Conservation (phyloP, 2,797 vertebrate species). For the Thamnophis elegans region DNA sequence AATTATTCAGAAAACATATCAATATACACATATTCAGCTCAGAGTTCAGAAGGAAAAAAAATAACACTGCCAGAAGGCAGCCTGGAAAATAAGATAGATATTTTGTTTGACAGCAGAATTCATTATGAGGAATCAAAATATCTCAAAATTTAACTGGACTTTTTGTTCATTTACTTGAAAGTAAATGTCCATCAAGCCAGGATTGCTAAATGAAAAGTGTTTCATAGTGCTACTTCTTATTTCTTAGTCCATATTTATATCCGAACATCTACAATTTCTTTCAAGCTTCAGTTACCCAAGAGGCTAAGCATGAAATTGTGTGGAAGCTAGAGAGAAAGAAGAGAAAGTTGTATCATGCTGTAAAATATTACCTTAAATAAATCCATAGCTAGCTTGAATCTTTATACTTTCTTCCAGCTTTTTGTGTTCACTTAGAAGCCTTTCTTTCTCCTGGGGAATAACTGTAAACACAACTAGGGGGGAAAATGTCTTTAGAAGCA, state of each 20-base stretch:
- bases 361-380: conserved; percentile 18
- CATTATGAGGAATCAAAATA: background rate
- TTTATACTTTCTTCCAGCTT: conserved; percentile 30
- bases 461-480: conserved; percentile 13
- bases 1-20: conserved; percentile 28
- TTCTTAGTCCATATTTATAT: conserved; percentile 4
- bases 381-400: conserved; percentile 19
- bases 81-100: background rate
- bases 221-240: background rate
- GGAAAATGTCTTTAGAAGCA: conserved; percentile 6
- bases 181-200: background rate
- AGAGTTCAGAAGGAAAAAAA: background rate
- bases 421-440: conserved; percentile 27
- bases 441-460: conserved; percentile 31
- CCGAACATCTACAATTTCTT: background rate
- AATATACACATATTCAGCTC: background rate
- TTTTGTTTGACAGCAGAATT: background rate
- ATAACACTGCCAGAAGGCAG: background rate
- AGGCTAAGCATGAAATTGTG: conserved; percentile 28
- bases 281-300: background rate
- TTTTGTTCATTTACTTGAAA: background rate
- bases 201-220: background rate
- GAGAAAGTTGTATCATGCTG: background rate
- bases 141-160: background rate
- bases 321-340: conserved; percentile 24